A percentile compares a stretch with the other conserved stretches of the same genome.
Evolutionary conservation across 1,140 invertebrate genomes (phyloP).

Genomic region (Cotesia vestalis): DNA sequence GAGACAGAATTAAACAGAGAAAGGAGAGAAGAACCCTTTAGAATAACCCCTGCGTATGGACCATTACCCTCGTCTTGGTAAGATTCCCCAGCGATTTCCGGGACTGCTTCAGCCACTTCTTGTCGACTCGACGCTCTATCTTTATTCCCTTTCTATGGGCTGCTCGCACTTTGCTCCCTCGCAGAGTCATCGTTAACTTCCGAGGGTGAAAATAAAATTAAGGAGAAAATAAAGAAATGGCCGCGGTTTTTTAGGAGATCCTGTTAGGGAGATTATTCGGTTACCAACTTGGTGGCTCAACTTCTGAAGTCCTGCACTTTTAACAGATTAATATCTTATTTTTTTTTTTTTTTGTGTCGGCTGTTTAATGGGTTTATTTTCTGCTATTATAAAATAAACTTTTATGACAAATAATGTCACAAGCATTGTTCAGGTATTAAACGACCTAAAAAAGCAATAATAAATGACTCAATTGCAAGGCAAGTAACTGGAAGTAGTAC

Average conservation of each 20-base stretch:
- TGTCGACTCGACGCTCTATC: constrained; percentile 52
- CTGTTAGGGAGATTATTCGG: constrained; percentile 27
- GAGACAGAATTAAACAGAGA: no score
- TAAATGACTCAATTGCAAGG: no score
- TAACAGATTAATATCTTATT: constrained; percentile 1
- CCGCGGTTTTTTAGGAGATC: constrained; percentile 12
- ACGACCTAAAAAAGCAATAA: no score
- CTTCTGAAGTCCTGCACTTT: not conserved
- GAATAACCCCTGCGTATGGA: not conserved
- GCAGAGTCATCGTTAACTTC: constrained; percentile 15
- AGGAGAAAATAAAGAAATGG: not conserved
- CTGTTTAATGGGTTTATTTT: not conserved
- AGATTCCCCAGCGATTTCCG: no score
- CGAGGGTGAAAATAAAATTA: constrained; percentile 13
- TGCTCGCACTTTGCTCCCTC: constrained; percentile 3
- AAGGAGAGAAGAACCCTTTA: not conserved
- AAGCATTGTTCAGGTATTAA: no score
- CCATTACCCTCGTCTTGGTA: constrained; percentile 19
- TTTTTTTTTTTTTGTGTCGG: no score
- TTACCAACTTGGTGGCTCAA: constrained; percentile 22
- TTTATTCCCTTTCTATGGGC: constrained; percentile 21
- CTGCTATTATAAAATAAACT: not conserved
- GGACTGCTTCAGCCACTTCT: constrained; percentile 19
- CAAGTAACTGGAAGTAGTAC: not conserved
- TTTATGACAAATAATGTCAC: no score